phyloP scores from a whole-genome alignment of 2,888 invertebrate genomes.

The Aspidiotus destructor region DNA sequence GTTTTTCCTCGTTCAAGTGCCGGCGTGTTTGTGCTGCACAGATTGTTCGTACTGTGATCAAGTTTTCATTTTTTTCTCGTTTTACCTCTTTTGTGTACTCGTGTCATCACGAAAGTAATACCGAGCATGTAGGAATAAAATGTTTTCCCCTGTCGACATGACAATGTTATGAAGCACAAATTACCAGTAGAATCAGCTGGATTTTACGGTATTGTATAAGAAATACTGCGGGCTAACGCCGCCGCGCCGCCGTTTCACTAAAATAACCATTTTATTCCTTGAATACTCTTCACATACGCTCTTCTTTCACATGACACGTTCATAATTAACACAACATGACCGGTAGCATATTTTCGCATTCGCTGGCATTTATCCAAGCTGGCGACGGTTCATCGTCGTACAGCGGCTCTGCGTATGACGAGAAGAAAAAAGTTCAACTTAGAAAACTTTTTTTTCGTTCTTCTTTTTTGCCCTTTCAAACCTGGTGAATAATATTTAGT shows the following conservation, averaged over 20 bases:
- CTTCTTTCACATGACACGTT: too few relatives aligned
- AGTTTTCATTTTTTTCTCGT: neutral
- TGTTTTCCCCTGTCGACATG: too few relatives aligned
- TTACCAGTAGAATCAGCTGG: too few relatives aligned
- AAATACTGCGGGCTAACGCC: too few relatives aligned
- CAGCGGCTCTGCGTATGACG: neutral
- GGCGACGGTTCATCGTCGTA: conserved; percentile 4
- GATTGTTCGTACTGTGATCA: neutral
- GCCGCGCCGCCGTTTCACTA: too few relatives aligned
- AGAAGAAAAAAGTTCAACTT: neutral
- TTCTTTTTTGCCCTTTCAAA: neutral
- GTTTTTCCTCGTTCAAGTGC: neutral
- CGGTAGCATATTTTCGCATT: conserved; percentile 2
- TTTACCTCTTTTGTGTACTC: neutral
- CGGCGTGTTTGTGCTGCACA: neutral
- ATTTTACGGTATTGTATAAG: too few relatives aligned
- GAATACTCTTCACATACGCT: too few relatives aligned
- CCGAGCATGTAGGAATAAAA: too few relatives aligned
- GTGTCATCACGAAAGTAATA: too few relatives aligned
- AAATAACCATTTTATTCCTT: too few relatives aligned
- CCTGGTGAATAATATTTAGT: neutral
- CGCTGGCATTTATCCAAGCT: neutral
- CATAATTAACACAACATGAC: neutral
- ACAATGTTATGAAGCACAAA: too few relatives aligned
- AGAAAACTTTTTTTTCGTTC: neutral